Evolutionary conservation across 2,888 invertebrate genomes (phyloP).

Genomic region (Tupiocoris notatus): DNA sequence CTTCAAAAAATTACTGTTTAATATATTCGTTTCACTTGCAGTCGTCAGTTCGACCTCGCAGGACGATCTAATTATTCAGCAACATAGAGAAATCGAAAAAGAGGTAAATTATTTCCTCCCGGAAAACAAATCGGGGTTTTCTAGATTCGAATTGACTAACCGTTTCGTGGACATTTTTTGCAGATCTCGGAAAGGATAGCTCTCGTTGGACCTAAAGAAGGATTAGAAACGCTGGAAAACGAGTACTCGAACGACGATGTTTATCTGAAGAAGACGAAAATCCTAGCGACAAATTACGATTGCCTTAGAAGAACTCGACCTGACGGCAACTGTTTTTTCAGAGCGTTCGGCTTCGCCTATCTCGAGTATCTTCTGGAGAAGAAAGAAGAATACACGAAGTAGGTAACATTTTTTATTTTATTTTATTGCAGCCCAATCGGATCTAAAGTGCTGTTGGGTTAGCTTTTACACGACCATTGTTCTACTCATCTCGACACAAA

Average conservation of each 20-base stretch:
- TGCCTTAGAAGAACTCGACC: conserved; percentile 86
- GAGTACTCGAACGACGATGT: conserved; percentile 90
- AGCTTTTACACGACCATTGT: too few relatives aligned
- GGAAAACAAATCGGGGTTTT: too few relatives aligned
- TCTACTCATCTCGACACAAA: too few relatives aligned
- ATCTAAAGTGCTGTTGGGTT: too few relatives aligned
- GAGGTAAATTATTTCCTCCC: conserved; percentile 71
- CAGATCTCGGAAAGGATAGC: conserved; percentile 84
- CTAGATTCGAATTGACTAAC: background rate
- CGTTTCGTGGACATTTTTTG: background rate
- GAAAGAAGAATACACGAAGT: conserved; percentile 75
- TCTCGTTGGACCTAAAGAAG: conserved; percentile 75
- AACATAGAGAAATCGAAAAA: conserved; percentile 91
- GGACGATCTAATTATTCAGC: conserved; percentile 89
- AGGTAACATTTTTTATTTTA: too few relatives aligned
- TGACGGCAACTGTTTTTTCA: conserved; percentile 96
- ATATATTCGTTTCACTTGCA: background rate
- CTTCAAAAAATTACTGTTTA: too few relatives aligned
- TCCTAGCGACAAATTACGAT: conserved; percentile 78
- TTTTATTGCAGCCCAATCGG: too few relatives aligned
- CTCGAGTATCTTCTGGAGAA: conserved; percentile 84
- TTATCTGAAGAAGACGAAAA: conserved; percentile 78
- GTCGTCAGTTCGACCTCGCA: conserved; percentile 60
- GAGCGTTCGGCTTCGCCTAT: conserved; percentile 93
- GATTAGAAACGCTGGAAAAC: conserved; percentile 70